Percentiles rank a stretch among this genome's conserved stretches.
Evolutionary conservation across 2,113 vertebrate species (phyloP).

Genomic region (Chaetops frenatus): DNA sequence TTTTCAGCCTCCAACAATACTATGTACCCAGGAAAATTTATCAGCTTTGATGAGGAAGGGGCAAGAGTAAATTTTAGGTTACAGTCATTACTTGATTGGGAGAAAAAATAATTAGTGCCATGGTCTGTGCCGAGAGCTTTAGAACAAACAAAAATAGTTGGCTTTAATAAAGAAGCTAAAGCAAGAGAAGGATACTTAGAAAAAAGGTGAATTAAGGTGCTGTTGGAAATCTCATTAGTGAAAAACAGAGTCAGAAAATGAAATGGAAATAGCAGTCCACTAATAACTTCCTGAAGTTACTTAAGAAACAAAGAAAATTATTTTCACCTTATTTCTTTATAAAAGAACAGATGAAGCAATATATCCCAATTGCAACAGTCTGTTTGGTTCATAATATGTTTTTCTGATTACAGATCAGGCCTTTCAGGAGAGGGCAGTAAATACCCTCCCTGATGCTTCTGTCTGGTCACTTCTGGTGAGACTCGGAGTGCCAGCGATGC

Average conservation of each 20-base stretch:
- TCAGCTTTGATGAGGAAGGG: neutral
- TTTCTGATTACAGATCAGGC: neutral
- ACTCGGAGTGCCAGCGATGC: neutral
- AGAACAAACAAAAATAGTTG: neutral
- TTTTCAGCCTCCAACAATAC: neutral
- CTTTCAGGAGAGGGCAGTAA: neutral
- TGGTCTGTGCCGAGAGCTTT: neutral
- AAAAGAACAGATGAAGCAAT: neutral
- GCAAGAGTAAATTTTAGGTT: neutral
- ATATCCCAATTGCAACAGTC: neutral
- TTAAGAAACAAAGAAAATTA: neutral
- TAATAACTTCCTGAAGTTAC: neutral
- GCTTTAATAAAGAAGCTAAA: slow-evolving; percentile 14
- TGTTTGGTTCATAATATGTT: neutral
- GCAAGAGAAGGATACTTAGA: neutral
- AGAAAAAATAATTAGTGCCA: slow-evolving; percentile 3
- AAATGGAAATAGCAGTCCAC: neutral
- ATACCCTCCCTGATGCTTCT: neutral
- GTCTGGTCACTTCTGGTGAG: neutral
- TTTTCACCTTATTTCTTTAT: neutral
- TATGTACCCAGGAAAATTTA: neutral
- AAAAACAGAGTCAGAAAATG: neutral
- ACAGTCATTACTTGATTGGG: neutral
- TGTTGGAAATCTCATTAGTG: slow-evolving; percentile 26
- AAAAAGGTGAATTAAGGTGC: slow-evolving; percentile 26